Base-by-base conservation (phyloP, 2,888 invertebrate genomes). In the Pyrrhia umbra region DNA sequence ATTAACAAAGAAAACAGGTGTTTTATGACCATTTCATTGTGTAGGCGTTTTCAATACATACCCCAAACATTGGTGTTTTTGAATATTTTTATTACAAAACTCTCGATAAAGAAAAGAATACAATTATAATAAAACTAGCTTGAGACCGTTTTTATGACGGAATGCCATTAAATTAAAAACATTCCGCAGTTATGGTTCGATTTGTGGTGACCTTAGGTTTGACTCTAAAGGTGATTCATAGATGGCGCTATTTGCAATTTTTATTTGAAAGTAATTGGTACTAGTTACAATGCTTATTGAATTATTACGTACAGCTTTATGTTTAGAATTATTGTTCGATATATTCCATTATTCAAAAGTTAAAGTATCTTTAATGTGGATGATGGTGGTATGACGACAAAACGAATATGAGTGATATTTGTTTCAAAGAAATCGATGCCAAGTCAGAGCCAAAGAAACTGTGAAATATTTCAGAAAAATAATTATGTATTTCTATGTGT, bases 51-150 rank as follows among this genome's bases (percentile, higher is more conserved):
- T n/a, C 23, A 34, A 25, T 39, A 25, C 16, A 9, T n/a, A 21
- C n/a, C 18, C 9, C 1, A 21, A 46, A 66, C 39, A 54, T 39
- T 0, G 18, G 10, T 51, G 21, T 54, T 61, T 52, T 50, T 57
- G 18, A 58, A 71, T 55, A 46, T 39, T 61, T 64, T 74, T 54
- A 57, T 40, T 57, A 49, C 34, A 21, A 45, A 21, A 16, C 16
- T 10, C 30, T 57, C 75, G 30, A 46, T 15, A 43, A 25, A 61
- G 40, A 46, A 56, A 52, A 54, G 45, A 75, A 63, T 46, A 55
- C 69, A 69, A 75, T 73, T 60, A 57, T 37, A 70, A 69, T 73
- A 75, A 75, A 73, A 70, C 45, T 54, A 63, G 59, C 47, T 54
- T 57, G 61, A 57, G 45, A 43, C 47, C 20, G 30, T 20, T 73